phyloP scores from a whole-genome alignment of 2,888 invertebrate genomes.

The Pollenia angustigena region DNA sequence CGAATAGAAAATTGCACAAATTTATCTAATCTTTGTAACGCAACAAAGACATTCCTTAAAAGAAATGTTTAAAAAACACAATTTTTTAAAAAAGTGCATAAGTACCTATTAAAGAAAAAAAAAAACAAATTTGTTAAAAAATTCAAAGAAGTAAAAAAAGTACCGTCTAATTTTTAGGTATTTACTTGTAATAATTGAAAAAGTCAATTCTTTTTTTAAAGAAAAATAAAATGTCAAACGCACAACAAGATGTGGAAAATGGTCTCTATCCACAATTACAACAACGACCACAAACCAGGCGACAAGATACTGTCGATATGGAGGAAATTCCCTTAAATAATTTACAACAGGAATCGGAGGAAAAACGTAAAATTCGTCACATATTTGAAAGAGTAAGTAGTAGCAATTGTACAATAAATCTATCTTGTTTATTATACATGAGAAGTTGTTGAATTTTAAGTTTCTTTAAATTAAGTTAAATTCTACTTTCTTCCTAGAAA shows the following conservation, averaged over 20 bases:
- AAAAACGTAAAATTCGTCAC: constrained; percentile 78
- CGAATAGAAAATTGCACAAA: constrained; percentile 40
- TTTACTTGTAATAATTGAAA: background rate
- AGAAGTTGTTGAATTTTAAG: no score
- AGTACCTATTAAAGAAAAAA: background rate
- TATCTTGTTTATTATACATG: no score
- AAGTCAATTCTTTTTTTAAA: background rate
- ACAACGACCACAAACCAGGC: constrained; percentile 78
- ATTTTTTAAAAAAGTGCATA: constrained; percentile 6
- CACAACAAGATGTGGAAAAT: constrained; percentile 78
- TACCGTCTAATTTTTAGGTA: background rate
- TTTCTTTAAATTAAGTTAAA: background rate
- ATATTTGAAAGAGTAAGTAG: constrained; percentile 80
- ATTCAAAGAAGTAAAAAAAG: background rate
- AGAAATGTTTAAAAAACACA: constrained; percentile 29
- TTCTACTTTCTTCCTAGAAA: constrained; percentile 15
- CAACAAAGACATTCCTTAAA: background rate
- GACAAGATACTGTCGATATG: constrained; percentile 82
- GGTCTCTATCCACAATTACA: constrained; percentile 80
- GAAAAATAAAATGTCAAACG: constrained; percentile 43
- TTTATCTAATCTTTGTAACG: constrained; percentile 49
- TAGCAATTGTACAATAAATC: background rate
- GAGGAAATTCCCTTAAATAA: constrained; percentile 80
- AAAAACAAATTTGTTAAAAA: constrained; percentile 23
- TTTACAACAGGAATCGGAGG: constrained; percentile 78